Evolutionary conservation across 2,888 invertebrate genomes (phyloP).

Genomic region (Caenorhabditis doughertyi): DNA sequence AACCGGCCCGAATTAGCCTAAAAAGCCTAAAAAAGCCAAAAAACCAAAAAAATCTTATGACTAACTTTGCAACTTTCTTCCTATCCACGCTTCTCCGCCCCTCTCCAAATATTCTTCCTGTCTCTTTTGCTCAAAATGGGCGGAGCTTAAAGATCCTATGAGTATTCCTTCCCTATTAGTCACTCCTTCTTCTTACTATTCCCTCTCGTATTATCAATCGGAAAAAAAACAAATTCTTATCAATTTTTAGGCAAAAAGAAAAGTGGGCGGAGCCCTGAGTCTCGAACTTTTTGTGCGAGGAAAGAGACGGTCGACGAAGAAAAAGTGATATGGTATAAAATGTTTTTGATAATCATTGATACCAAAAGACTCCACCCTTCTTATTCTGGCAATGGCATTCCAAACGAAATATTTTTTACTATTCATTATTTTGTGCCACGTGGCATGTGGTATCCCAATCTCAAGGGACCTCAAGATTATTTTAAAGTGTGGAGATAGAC

Average conservation of each 20-base stretch:
- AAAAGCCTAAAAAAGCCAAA: too few species aligned
- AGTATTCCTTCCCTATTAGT: conserved; percentile 37
- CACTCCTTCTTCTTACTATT: conserved; percentile 4
- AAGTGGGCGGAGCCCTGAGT: conserved; percentile 10
- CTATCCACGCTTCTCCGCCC: background rate
- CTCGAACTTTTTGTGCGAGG: conserved; percentile 5
- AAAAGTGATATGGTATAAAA: conserved; percentile 1
- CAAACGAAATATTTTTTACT: background rate
- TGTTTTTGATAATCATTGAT: conserved; percentile 20
- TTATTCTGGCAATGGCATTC: too few species aligned
- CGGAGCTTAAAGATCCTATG: conserved; percentile 26
- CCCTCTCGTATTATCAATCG: background rate
- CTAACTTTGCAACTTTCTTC: background rate
- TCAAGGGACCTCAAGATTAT: background rate
- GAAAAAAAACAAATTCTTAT: conserved; percentile 14
- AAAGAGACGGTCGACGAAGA: background rate
- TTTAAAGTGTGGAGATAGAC: conserved; percentile 1
- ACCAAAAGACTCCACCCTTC: background rate
- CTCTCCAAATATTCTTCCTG: background rate
- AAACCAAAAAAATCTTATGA: too few species aligned
- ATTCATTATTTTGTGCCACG: background rate
- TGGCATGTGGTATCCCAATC: background rate
- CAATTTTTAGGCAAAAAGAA: background rate
- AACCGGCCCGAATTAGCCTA: too few species aligned
- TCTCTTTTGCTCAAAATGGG: background rate